These are phyloP conservation scores for Latrodectus geometricus DNA, from an alignment of 1,140 invertebrate species.

Conservation along the genomic window DNA sequence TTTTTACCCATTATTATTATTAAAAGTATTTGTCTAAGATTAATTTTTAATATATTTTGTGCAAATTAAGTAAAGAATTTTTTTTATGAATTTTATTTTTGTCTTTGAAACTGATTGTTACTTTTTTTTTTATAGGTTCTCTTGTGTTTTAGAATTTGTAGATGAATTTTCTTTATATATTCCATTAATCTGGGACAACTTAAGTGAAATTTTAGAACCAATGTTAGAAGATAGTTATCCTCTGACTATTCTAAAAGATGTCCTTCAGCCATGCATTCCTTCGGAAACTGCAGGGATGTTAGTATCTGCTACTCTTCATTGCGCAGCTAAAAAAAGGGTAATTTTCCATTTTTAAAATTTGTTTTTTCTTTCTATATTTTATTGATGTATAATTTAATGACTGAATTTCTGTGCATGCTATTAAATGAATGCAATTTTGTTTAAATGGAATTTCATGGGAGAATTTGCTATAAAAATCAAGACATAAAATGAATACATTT, in stretches of 20 bases:
- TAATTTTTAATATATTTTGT: too few species aligned
- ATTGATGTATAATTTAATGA: too few species aligned
- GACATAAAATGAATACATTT: too few species aligned
- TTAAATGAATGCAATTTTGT: too few species aligned
- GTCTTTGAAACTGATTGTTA: too few species aligned
- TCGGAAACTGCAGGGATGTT: constrained; percentile 66
- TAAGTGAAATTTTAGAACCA: constrained; percentile 74
- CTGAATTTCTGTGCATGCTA: too few species aligned
- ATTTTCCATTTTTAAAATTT: constrained; percentile 65
- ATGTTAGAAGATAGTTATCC: constrained; percentile 68
- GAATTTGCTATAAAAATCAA: too few species aligned
- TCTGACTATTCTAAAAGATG: constrained; percentile 66
- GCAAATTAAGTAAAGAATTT: too few species aligned
- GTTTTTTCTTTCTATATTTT: background rate
- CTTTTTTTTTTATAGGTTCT: constrained; percentile 27
- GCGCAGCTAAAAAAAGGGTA: constrained; percentile 77
- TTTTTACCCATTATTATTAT: too few species aligned
- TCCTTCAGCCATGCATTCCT: constrained; percentile 66
- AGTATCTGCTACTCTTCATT: constrained; percentile 69
- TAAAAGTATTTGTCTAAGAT: too few species aligned
- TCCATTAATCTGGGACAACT: constrained; percentile 79
- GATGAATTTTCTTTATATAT: constrained; percentile 68
- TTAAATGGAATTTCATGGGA: too few species aligned
- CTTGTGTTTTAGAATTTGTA: constrained; percentile 12
- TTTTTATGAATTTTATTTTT: too few species aligned